Evolutionary conservation across 2,888 invertebrate species (phyloP).

Genomic region (Phyllotreta striolata): DNA sequence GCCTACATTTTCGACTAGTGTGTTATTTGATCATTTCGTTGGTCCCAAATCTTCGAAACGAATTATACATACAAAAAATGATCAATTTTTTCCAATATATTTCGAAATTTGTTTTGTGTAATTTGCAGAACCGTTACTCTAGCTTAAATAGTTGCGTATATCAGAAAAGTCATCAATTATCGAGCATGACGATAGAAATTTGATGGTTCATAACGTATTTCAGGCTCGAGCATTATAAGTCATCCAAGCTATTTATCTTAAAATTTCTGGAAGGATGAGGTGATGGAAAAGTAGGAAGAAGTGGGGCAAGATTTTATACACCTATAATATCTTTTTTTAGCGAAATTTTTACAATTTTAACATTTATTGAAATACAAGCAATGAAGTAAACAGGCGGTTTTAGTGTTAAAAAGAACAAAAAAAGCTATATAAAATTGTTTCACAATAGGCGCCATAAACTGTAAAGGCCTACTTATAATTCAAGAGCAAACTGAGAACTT

Average conservation of each 20-base stretch:
- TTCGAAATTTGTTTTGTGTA: background rate
- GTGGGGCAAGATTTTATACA: constrained; percentile 11
- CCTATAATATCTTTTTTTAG: background rate
- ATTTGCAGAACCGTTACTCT: constrained; percentile 21
- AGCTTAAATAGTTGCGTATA: constrained; percentile 23
- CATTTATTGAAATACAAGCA: too few relatives aligned
- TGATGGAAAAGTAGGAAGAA: constrained; percentile 5
- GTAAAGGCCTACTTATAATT: constrained; percentile 5
- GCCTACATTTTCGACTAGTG: too few relatives aligned
- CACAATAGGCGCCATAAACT: too few relatives aligned
- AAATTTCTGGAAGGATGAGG: constrained; percentile 15
- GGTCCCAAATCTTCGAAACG: too few relatives aligned
- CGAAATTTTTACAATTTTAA: too few relatives aligned
- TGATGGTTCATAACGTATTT: constrained; percentile 25
- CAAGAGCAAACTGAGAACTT: constrained; percentile 11
- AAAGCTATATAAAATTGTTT: too few relatives aligned
- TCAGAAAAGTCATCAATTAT: constrained; percentile 32
- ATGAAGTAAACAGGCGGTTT: too few relatives aligned
- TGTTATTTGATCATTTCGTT: too few relatives aligned
- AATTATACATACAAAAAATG: too few relatives aligned
- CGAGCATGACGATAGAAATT: constrained; percentile 28
- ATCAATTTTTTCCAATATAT: too few relatives aligned
- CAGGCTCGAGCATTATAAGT: constrained; percentile 18
- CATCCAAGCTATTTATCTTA: constrained; percentile 27
- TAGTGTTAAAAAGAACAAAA: too few relatives aligned